Base-by-base conservation (phyloP, 2,113 vertebrate genomes). In the Alethe castanea region DNA sequence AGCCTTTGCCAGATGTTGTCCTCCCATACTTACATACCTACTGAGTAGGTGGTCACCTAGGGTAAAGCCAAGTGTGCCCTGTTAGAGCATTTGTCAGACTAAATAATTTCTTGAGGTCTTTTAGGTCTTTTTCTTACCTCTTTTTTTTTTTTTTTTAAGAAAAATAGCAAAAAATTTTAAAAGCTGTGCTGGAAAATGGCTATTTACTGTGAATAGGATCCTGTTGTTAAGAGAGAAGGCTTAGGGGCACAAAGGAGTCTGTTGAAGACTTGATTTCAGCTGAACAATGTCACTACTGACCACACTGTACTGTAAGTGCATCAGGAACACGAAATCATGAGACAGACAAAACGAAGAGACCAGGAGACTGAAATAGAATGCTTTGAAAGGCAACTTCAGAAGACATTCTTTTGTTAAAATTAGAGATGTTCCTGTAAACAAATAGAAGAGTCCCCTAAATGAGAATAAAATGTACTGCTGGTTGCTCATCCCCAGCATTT, bases 1-100 rank as follows among this genome's bases (percentile, higher is more conserved):
- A 97, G 97, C 95, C 81, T 88, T 96, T 97, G 96, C 98, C 98
- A 98, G 98, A 98, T 98, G 98, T 98, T 93, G 86, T 96, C 70
- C 92, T 95, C 85, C 20, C 56, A 96, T 95, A 96, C 95, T 86
- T 97, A 87, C 91, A 83, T 95, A 95, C 96, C 94, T 92, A 95
- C 92, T 5, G 96, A 96, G 95, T 97, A 97, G 97, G 94, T 96
- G 96, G 97, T 97, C 96, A 97, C 86, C 56, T 85, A 95, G 96
- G 91, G 94, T 95, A 97, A 95, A 96, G 76, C 74, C 91, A 81
- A 94, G 93, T 42, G 17, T 77, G 76, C 73, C 77, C 72, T 56
- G 40, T 48, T 89, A 66, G 40, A 73, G 48, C 33, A 52, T 82
- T 89, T 92, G 77, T 74, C 73, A 71, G 77, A 56, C 50, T 78